Percentiles rank a stretch among this genome's conserved stretches.
These are phyloP conservation scores for Meandrusa payeni DNA, from an alignment of 2,888 invertebrate genomes.

Conservation along the genomic window DNA sequence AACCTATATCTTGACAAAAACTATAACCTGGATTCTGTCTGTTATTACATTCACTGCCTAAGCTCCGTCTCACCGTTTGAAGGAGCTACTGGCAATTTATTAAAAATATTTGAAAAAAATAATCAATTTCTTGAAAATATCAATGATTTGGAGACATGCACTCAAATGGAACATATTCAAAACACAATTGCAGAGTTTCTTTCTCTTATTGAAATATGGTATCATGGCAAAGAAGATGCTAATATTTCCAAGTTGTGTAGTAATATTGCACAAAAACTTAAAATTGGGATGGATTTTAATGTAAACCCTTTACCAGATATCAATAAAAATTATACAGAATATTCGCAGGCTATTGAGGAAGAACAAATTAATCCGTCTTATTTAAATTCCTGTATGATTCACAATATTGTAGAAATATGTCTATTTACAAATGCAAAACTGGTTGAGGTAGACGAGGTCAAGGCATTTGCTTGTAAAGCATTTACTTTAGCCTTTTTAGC, in stretches of 20 bases:
- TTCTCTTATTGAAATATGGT: constrained; percentile 83
- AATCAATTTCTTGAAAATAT: constrained; percentile 80
- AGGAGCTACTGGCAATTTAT: constrained; percentile 93
- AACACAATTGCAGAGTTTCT: constrained; percentile 73
- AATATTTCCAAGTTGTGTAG: constrained; percentile 85
- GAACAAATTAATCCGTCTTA: constrained; percentile 77
- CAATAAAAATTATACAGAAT: constrained; percentile 74
- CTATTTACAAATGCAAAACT: constrained; percentile 90
- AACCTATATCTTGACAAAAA: constrained; percentile 90
- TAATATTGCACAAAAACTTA: constrained; percentile 86
- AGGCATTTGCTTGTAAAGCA: constrained; percentile 90
- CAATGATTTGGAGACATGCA: constrained; percentile 67
- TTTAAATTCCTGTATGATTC: constrained; percentile 85
- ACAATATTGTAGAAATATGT: constrained; percentile 91
- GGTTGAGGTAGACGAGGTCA: constrained; percentile 86
- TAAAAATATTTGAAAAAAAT: constrained; percentile 86
- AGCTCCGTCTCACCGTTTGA: constrained; percentile 91
- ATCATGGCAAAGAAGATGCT: constrained; percentile 81
- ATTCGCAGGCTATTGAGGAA: constrained; percentile 69
- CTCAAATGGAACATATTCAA: constrained; percentile 73
- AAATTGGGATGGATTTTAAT: constrained; percentile 84
- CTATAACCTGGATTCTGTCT: constrained; percentile 92
- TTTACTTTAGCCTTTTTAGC: constrained; percentile 92
- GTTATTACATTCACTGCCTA: constrained; percentile 93
- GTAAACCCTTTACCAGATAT: constrained; percentile 73